Conservation (phyloP, 2,888 invertebrate genomes). For the Drosophila mayaguana region DNA sequence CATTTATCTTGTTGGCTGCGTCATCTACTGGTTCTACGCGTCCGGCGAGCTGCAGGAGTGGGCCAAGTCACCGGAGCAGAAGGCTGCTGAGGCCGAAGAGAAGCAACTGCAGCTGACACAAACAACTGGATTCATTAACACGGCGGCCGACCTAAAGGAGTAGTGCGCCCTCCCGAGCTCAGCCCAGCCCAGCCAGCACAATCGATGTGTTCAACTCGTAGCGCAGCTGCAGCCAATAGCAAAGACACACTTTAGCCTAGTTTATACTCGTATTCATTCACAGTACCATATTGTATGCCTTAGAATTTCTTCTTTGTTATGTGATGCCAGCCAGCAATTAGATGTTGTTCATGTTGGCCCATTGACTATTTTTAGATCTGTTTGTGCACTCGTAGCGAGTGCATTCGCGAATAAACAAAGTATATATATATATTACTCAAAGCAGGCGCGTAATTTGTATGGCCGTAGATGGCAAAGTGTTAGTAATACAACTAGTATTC, state of each 20-base stretch:
- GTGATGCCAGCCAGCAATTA: constrained; percentile 57
- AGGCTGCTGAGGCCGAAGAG: constrained; percentile 77
- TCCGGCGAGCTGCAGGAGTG: constrained; percentile 94
- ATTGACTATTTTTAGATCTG: constrained; percentile 55
- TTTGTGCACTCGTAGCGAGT: constrained; percentile 41
- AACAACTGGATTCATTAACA: constrained; percentile 79
- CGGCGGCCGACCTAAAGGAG: constrained; percentile 84
- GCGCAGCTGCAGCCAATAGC: constrained; percentile 32
- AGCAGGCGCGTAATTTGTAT: constrained; percentile 4
- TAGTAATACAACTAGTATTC: background rate
- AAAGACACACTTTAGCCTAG: constrained; percentile 56
- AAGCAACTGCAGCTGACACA: constrained; percentile 71
- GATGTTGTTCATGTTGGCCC: constrained; percentile 47
- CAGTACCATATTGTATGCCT: constrained; percentile 39
- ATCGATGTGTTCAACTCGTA: constrained; percentile 30
- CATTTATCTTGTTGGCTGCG: constrained; percentile 93
- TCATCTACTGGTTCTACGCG: constrained; percentile 92
- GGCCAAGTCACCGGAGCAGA: constrained; percentile 86
- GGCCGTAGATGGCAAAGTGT: background rate
- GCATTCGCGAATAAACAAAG: constrained; percentile 58
- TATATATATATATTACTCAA: constrained; percentile 31
- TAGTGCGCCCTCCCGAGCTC: constrained; percentile 41
- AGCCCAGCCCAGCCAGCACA: constrained; percentile 13
- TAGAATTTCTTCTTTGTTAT: constrained; percentile 45
- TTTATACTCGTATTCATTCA: constrained; percentile 45